Percentiles rank a stretch among this genome's conserved stretches.
These are phyloP conservation scores for Anthoscopus minutus DNA, from an alignment of 2,113 vertebrate species.

Conservation along the genomic window DNA sequence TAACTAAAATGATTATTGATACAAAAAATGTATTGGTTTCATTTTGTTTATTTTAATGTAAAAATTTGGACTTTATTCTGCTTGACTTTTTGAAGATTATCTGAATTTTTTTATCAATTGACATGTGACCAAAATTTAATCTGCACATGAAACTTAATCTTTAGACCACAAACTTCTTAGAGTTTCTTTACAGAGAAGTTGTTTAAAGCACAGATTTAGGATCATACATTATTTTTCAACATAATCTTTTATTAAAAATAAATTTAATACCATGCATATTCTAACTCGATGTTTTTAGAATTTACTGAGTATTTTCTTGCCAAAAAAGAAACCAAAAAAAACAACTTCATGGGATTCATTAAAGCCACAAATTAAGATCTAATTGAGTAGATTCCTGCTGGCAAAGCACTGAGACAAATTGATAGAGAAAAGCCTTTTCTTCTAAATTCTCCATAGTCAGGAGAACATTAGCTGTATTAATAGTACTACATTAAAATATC, in stretches of 20 bases:
- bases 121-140: not conserved
- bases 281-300: not conserved
- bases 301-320: not conserved
- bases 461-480: not conserved
- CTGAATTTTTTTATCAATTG: not conserved
- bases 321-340: not conserved
- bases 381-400: not conserved
- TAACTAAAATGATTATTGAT: not conserved
- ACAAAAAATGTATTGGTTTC: not conserved
- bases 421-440: not conserved
- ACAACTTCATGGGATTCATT: not conserved
- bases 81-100: not conserved
- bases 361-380: conserved; percentile 5
- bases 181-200: not conserved
- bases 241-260: not conserved
- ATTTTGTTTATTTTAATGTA: not conserved
- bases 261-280: not conserved
- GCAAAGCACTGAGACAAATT: not conserved
- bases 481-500: not conserved
- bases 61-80: not conserved
- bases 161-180: not conserved
- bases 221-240: not conserved
- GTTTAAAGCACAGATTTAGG: not conserved
- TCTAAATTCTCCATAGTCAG: not conserved
- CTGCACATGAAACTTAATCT: not conserved